A percentile compares a stretch with the other conserved stretches of the same genome.
Conservation (phyloP, 2,888 invertebrate species). For the Folsomia candida region DNA sequence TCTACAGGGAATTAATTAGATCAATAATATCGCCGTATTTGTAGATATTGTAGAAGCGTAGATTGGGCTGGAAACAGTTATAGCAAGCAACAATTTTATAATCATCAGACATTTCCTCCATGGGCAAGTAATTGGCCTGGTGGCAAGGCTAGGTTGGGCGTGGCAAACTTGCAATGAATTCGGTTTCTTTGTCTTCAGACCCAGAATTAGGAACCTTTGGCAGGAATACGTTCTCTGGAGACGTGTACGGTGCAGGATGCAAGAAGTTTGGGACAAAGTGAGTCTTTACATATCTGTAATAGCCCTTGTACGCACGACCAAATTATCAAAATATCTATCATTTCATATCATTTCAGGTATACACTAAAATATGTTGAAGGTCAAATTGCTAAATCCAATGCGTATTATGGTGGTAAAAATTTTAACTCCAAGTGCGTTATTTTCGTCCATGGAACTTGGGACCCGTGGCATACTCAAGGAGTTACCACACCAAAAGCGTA, state of each 20-base stretch:
- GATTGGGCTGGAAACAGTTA: no score
- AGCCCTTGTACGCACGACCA: neutral
- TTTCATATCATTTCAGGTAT: no score
- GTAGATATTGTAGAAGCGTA: no score
- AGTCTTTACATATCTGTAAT: no score
- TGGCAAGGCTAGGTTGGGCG: constrained; percentile 53
- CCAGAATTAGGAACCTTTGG: constrained; percentile 55
- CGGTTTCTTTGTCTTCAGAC: constrained; percentile 58
- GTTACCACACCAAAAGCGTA: constrained; percentile 52
- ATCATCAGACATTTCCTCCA: neutral
- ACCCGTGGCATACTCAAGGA: constrained; percentile 58
- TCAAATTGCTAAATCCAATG: no score
- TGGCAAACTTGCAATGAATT: constrained; percentile 60
- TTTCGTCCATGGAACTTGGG: constrained; percentile 56
- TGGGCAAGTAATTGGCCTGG: constrained; percentile 18
- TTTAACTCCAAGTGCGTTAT: constrained; percentile 54
- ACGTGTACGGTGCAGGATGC: constrained; percentile 52
- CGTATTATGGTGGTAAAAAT: constrained; percentile 53
- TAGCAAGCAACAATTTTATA: neutral
- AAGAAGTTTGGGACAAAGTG: neutral
- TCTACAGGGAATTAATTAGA: neutral
- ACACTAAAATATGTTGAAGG: no score
- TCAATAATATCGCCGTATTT: neutral
- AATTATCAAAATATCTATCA: no score
- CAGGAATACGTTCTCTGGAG: constrained; percentile 52